Percentiles rank a stretch among this genome's conserved stretches.
phyloP scores from a whole-genome alignment of 2,113 vertebrate species.

The Rhagologus leucostigma region DNA sequence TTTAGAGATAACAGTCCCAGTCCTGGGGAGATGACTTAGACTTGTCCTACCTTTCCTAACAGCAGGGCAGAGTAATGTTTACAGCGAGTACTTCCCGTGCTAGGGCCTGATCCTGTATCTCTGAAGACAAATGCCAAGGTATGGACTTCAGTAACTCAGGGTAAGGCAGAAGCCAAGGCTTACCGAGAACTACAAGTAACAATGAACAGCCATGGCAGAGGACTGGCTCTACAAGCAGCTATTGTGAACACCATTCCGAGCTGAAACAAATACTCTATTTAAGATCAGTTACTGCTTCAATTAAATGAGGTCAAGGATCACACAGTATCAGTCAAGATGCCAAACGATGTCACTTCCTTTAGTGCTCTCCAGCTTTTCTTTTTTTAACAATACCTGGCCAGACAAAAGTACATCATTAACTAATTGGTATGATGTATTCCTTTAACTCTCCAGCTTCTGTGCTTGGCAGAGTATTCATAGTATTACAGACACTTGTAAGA shows the following conservation, averaged over 20 bases:
- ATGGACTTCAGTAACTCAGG: neutral
- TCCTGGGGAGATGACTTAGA: neutral
- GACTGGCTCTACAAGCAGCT: neutral
- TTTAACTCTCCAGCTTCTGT: neutral
- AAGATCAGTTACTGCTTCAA: neutral
- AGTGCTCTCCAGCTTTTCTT: neutral
- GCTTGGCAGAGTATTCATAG: neutral
- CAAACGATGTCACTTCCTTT: slow-evolving; percentile 36
- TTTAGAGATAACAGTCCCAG: neutral
- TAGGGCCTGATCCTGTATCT: neutral
- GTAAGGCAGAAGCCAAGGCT: neutral
- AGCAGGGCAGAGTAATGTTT: neutral
- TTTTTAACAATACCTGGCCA: slow-evolving; percentile 10
- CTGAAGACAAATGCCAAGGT: accelerated
- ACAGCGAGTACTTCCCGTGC: neutral
- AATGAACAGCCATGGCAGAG: neutral
- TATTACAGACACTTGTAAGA: neutral
- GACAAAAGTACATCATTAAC: slow-evolving; percentile 2
- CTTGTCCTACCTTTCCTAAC: neutral
- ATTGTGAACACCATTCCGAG: neutral
- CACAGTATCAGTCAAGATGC: neutral
- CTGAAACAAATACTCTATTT: neutral
- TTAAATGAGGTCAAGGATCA: slow-evolving; percentile 5
- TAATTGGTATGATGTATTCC: slow-evolving; percentile 36
- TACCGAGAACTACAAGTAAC: neutral